A percentile compares a stretch with the other conserved stretches of the same genome.
These are phyloP conservation scores for Yponomeuta plumbellus DNA, from an alignment of 2,888 invertebrate species.

Conservation along the genomic window DNA sequence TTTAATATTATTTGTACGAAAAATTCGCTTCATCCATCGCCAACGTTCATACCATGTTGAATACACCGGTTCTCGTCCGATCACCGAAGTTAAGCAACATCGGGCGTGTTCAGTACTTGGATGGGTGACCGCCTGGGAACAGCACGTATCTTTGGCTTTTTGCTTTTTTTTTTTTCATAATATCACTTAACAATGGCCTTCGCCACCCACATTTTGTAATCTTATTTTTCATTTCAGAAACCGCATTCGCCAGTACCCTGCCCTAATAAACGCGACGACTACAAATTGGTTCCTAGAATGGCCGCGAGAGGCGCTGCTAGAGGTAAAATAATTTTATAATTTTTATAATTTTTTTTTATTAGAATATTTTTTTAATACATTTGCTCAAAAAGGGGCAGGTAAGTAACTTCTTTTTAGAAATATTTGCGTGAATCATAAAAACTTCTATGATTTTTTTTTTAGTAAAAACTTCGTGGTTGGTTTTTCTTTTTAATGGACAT, in stretches of 20 bases:
- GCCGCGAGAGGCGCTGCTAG: slow-evolving; percentile 92
- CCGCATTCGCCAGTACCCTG: slow-evolving; percentile 91
- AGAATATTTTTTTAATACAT: too few relatives aligned
- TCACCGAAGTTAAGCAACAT: slow-evolving; percentile 37
- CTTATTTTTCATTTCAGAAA: slow-evolving; percentile 63
- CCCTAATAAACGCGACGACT: slow-evolving; percentile 90
- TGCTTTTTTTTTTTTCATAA: slow-evolving; percentile 12
- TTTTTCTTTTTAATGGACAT: too few relatives aligned
- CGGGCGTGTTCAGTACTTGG: slow-evolving; percentile 54
- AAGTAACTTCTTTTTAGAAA: too few relatives aligned
- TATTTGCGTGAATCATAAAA: too few relatives aligned
- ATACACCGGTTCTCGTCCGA: slow-evolving; percentile 28
- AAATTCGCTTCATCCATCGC: too few relatives aligned
- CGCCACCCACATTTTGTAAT: not conserved
- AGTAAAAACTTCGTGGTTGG: too few relatives aligned
- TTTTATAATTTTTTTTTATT: too few relatives aligned
- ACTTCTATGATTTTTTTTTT: too few relatives aligned
- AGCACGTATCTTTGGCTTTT: slow-evolving; percentile 47
- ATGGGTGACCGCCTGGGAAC: slow-evolving; percentile 58
- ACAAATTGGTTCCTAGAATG: slow-evolving; percentile 94
- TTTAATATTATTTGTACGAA: too few relatives aligned
- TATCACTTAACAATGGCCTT: not conserved
- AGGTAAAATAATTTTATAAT: slow-evolving; percentile 85
- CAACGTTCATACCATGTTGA: slow-evolving; percentile 32
- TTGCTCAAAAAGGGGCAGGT: too few relatives aligned